A percentile compares a stretch with the other conserved stretches of the same genome.
phyloP scores from a whole-genome alignment of 2,113 vertebrate species.

The Peucedramus taeniatus region DNA sequence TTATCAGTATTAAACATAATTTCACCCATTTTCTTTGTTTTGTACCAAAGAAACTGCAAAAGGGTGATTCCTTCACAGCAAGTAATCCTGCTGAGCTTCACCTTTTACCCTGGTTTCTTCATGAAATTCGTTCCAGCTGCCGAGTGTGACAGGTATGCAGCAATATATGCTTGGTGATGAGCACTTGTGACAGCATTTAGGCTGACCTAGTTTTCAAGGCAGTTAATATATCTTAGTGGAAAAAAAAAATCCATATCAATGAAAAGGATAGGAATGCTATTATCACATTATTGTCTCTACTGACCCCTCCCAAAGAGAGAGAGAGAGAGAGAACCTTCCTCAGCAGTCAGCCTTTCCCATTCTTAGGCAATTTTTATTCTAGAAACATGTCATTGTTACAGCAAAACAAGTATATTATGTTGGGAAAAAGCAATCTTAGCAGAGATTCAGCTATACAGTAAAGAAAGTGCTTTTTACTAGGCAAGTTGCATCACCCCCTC shows the following conservation, averaged over 20 bases:
- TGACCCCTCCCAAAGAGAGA: neutral
- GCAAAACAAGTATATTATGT: neutral
- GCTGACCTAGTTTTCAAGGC: slow-evolving; percentile 27
- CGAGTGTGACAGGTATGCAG: neutral
- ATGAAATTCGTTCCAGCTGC: neutral
- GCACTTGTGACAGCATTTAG: slow-evolving; percentile 24
- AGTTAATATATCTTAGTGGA: neutral
- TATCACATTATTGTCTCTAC: neutral
- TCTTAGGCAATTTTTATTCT: slow-evolving; percentile 6
- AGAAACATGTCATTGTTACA: neutral
- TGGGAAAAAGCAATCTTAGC: neutral
- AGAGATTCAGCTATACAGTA: neutral
- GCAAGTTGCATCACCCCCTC: neutral
- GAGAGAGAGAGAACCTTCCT: neutral
- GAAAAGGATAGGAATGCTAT: neutral
- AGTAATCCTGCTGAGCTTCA: neutral
- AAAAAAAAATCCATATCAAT: neutral
- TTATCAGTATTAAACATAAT: neutral
- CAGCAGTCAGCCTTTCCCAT: neutral
- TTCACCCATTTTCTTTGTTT: slow-evolving; percentile 12
- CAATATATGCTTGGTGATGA: neutral
- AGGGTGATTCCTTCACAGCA: slow-evolving; percentile 6
- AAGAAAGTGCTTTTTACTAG: neutral
- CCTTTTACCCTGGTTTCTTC: slow-evolving; percentile 2
- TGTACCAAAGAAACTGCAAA: neutral